Base-by-base conservation (phyloP, 1,140 invertebrate species). In the Leguminivora glycinivorella region DNA sequence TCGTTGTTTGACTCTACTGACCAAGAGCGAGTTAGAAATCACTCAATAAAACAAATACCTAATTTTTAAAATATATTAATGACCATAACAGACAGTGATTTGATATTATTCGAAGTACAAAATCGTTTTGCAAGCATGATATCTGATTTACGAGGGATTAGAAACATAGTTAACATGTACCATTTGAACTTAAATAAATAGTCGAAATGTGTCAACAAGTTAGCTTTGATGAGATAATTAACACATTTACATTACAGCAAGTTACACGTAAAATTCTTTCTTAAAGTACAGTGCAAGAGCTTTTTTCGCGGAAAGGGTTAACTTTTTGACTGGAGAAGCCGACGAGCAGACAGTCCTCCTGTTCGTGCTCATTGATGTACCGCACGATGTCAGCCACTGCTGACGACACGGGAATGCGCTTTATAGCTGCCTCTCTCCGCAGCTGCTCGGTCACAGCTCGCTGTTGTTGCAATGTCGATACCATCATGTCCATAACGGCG, bases 271-370 rank as follows among this genome's bases (percentile, higher is more conserved):
- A 63, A 63, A 31, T 63, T 31, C 25, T 29, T 63, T 72, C 79
- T 94, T 95, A 98, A 75, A 98, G 93, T 81, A 98, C 93, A 70
- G 94, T 94, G 92, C 98, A 99, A 56, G 96, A 96, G 79, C 96
- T 98, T 92, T 99, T 99, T 92, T 99, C 98, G 81, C 98, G 95
- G 94, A 99, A 99, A 31, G 98, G 98, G 93, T 99, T 99, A 7
- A 98, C 97, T 89, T 98, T 98, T 87, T 99, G 98, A 72, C 96
- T 98, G 69, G 97, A 96, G 91, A 99, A 99, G 3, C 98, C 98
- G 81, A 98, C 96, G 70, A 99, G 94, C n/a, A 99, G 94, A 83
- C 96, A 98, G 92, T 99, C 98, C 84, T 98, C 97, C 80, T 97
- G 96, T 86, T 98, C 95, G 82, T 99, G 97, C 83, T 98, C 97